Base-by-base conservation (phyloP, 1,140 invertebrate species). In the Mycetomoellerius zeteki region DNA sequence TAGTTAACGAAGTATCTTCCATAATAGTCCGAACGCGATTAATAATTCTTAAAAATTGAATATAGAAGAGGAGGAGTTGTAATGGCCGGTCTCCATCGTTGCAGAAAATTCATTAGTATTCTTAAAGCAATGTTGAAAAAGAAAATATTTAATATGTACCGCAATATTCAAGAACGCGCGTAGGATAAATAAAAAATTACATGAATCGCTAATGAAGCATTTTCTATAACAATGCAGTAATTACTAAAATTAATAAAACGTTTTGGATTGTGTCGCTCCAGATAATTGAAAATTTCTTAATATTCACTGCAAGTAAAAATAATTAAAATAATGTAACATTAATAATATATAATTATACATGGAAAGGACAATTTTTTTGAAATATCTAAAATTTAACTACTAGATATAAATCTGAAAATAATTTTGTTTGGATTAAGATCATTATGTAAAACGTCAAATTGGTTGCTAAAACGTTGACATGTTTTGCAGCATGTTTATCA, bases 21-120 rank as follows among this genome's bases (percentile, higher is more conserved):
- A 69, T 69, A 67, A 27, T 37, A 50, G 65, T 50, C 43, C 14
- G 7, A 76, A 3, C 14, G 37, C 21, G 24, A 65, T 30, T 78
- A 77, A 77, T 64, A 64, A 47, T 65, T 65, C 43, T 50, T 65
- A 33, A 78, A 65, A 78, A 65, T 78, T 78, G 6, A 50, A 50
- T 65, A 47, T 65, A 47, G 2, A 47, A 64, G 58, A 64, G 19
- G 58, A 64, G 58, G 58, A 65, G 58, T 37, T 76, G 43, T 30
- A 76, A 56, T n/a, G 2, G 12, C 19, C 19, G 24, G 21, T 47
- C 58, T 30, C 7, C 19, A 10, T 8, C 37, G 10, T 78, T 12
- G 8, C 37, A 50, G 24, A n/a, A 64, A 64, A 50, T 65, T 47
- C 5, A 78, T 78, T 47, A 50, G 12, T 21, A 47, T n/a, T 58